Percentiles rank a stretch among this genome's conserved stretches.
Conservation (phyloP, 2,797 vertebrate genomes). For the Erpetoichthys calabaricus region DNA sequence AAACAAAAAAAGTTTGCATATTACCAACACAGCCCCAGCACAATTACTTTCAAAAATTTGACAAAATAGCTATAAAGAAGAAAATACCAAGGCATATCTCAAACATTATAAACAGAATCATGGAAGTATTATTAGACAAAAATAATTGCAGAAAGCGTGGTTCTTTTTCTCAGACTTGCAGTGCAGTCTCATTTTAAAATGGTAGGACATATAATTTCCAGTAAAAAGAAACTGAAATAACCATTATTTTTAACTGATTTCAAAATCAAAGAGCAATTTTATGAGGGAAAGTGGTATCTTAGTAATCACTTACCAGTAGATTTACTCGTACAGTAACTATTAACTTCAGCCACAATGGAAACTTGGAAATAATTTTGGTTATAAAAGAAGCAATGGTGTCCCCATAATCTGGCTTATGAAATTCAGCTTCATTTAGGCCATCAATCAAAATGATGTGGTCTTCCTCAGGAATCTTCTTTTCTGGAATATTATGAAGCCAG, state of each 20-base stretch:
- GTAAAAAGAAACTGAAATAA: neutral
- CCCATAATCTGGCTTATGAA: constrained; percentile 96
- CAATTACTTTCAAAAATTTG: too few relatives aligned
- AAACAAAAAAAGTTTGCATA: too few relatives aligned
- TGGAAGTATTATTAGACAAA: too few relatives aligned
- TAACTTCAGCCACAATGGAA: constrained; percentile 88
- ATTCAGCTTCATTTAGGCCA: constrained; percentile 93
- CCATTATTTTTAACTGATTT: neutral
- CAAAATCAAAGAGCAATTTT: too few relatives aligned
- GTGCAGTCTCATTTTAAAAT: too few relatives aligned
- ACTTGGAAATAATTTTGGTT: constrained; percentile 75
- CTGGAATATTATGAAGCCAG: constrained; percentile 41
- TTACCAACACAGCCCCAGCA: too few relatives aligned
- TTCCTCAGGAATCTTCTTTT: constrained; percentile 83
- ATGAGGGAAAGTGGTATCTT: too few relatives aligned
- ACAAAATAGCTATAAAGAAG: too few relatives aligned
- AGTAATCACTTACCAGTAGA: constrained; percentile 64
- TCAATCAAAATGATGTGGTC: constrained; percentile 89
- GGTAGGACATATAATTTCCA: neutral
- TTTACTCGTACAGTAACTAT: constrained; percentile 82
- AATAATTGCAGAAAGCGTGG: too few relatives aligned
- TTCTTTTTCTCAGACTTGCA: too few relatives aligned
- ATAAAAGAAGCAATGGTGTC: constrained; percentile 93
- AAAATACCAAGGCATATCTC: too few relatives aligned
- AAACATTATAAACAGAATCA: too few relatives aligned